phyloP scores from a whole-genome alignment of 2,113 vertebrate species.

The Zingel zingel region DNA sequence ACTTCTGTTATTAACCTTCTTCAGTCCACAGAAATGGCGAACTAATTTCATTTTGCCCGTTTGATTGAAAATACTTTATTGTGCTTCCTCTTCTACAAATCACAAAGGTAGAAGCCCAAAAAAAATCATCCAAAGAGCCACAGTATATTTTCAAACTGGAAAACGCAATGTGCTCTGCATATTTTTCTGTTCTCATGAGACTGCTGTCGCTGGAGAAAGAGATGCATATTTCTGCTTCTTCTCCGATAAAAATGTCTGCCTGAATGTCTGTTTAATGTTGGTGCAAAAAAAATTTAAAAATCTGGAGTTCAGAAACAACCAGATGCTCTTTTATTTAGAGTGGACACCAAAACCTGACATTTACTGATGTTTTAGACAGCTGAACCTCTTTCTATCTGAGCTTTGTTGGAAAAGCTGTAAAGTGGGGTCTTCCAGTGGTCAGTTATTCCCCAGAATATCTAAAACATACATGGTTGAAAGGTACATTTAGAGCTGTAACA shows the following conservation, averaged over 20 bases:
- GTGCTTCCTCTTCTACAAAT: not conserved
- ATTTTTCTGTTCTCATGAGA: conserved; percentile 11
- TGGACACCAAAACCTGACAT: conserved; percentile 31
- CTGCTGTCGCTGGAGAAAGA: not conserved
- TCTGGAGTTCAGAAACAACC: conserved; percentile 9
- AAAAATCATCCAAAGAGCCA: not conserved
- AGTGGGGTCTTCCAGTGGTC: conserved; percentile 18
- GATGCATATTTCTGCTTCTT: not conserved
- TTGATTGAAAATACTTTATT: not conserved
- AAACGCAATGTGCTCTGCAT: not conserved
- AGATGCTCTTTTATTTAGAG: conserved; percentile 38
- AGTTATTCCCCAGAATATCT: conserved; percentile 14
- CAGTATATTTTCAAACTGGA: not conserved
- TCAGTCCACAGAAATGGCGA: not conserved
- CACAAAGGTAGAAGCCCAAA: conserved; percentile 1
- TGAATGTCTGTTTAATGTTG: conserved; percentile 26
- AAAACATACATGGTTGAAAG: no score
- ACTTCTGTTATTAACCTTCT: conserved; percentile 12
- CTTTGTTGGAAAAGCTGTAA: conserved; percentile 3
- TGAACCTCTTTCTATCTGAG: conserved; percentile 15
- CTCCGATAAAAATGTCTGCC: not conserved
- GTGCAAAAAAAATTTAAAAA: not conserved
- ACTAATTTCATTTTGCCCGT: not conserved
- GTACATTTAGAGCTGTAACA: no score
- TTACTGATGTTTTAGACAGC: conserved; percentile 49